phyloP scores from a whole-genome alignment of 2,888 invertebrate species.

The Orchestes rusci region DNA sequence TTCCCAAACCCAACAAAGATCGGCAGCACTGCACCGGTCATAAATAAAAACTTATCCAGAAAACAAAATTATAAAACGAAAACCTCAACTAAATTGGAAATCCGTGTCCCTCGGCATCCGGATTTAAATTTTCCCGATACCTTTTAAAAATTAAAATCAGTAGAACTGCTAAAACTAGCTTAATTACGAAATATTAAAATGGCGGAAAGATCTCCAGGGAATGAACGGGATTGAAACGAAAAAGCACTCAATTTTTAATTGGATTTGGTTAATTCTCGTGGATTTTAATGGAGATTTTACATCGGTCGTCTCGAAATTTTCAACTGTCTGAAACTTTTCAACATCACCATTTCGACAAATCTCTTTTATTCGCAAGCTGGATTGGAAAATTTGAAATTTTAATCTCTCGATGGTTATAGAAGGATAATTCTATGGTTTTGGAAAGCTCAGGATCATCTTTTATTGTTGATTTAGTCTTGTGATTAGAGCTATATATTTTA shows the following conservation, averaged over 20 bases:
- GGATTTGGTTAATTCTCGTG: slow-evolving; percentile 46
- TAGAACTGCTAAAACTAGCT: slow-evolving; percentile 20
- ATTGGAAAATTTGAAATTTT: too few species aligned
- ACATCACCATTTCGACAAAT: neutral
- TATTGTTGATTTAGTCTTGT: too few species aligned
- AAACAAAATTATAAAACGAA: too few species aligned
- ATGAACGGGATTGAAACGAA: slow-evolving; percentile 38
- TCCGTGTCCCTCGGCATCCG: slow-evolving; percentile 9
- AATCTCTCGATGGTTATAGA: too few species aligned
- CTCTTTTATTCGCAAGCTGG: too few species aligned
- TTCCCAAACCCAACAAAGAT: too few species aligned
- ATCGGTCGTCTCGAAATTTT: slow-evolving; percentile 38
- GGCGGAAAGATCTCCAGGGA: slow-evolving; percentile 31
- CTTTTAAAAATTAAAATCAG: slow-evolving; percentile 21
- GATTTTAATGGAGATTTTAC: slow-evolving; percentile 47
- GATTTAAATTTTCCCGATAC: slow-evolving; percentile 15
- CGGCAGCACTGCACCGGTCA: too few species aligned
- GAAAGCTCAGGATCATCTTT: too few species aligned
- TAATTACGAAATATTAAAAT: slow-evolving; percentile 24
- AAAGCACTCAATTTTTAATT: slow-evolving; percentile 50
- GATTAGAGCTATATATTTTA: too few species aligned
- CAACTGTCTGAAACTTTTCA: slow-evolving; percentile 40
- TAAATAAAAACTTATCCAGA: too few species aligned
- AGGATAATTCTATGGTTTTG: too few species aligned
- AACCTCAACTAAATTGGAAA: slow-evolving; percentile 4